Evolutionary conservation across 1,140 invertebrate species (phyloP).

Genomic region (Drosophila punjabiensis): DNA sequence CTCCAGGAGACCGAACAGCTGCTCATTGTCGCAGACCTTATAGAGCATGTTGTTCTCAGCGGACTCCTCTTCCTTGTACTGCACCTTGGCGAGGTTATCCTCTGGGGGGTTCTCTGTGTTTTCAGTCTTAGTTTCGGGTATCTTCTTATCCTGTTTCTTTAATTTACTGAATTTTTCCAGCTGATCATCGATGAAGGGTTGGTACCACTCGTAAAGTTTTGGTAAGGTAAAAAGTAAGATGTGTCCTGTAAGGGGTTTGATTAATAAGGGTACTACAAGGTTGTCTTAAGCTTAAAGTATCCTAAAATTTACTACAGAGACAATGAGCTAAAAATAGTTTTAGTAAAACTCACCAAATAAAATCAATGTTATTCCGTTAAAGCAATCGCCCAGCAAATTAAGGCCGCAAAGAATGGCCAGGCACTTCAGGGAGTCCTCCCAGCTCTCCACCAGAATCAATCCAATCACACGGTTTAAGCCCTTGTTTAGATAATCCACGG

Average conservation of each 20-base stretch:
- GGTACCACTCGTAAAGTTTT: slow-evolving; percentile 58
- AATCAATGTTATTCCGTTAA: slow-evolving; percentile 57
- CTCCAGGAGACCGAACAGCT: slow-evolving; percentile 27
- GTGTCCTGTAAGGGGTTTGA: slow-evolving; percentile 13
- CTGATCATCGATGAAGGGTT: slow-evolving; percentile 33
- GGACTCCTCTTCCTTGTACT: background rate
- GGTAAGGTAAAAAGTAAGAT: slow-evolving; percentile 60
- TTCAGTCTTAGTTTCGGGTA: background rate
- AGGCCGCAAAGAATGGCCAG: slow-evolving; percentile 37
- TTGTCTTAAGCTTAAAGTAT: too few species aligned
- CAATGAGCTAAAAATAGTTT: background rate
- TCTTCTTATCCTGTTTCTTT: background rate
- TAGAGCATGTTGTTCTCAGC: slow-evolving; percentile 1
- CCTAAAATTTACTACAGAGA: too few species aligned
- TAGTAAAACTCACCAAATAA: slow-evolving; percentile 45
- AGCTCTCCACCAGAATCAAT: slow-evolving; percentile 54
- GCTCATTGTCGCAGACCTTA: slow-evolving; percentile 22
- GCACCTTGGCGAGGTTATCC: background rate
- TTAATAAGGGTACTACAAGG: background rate
- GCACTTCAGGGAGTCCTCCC: slow-evolving; percentile 54
- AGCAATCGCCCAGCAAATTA: slow-evolving; percentile 60
- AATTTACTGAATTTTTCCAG: slow-evolving; percentile 10
- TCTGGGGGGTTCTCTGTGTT: background rate
- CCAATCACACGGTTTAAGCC: slow-evolving; percentile 21
- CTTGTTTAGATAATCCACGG: slow-evolving; percentile 38